Conservation (phyloP, 2,797 vertebrate genomes). For the Sebastes itinus region DNA sequence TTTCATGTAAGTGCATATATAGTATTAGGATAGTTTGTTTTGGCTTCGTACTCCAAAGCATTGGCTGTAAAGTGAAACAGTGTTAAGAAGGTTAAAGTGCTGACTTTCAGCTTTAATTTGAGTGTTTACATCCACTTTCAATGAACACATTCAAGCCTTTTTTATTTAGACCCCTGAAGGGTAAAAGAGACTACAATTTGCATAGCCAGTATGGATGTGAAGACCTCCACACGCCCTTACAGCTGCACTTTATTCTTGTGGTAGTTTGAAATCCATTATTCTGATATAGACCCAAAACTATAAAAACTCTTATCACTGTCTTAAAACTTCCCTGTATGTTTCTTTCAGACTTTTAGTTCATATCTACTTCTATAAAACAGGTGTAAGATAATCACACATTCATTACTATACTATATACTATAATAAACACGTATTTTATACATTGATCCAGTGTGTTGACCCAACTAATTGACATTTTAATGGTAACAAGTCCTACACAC, state of each 20-base stretch:
- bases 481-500: not conserved
- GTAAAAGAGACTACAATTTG: not conserved
- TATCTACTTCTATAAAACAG: not conserved
- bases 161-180: not conserved
- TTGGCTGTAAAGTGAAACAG: not conserved
- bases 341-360: not conserved
- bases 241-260: not conserved
- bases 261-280: not conserved
- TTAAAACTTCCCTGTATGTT: not conserved
- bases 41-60: not conserved
- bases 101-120: slow-evolving; percentile 9
- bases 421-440: not conserved
- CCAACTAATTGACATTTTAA: slow-evolving; percentile 12
- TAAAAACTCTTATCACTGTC: not conserved
- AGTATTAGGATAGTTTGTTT: not conserved
- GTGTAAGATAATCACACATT: not conserved
- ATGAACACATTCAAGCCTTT: not conserved
- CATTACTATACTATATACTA: no score
- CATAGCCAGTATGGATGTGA: not conserved
- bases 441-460: not conserved
- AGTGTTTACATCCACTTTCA: slow-evolving; percentile 5
- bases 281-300: not conserved
- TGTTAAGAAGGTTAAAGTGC: slow-evolving; percentile 18
- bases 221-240: not conserved
- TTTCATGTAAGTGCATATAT: not conserved